Evolutionary conservation across 2,797 vertebrate genomes (phyloP), one percentile per base, ranked within the genome.

Genomic region (Microhierax caerulescens): DNA sequence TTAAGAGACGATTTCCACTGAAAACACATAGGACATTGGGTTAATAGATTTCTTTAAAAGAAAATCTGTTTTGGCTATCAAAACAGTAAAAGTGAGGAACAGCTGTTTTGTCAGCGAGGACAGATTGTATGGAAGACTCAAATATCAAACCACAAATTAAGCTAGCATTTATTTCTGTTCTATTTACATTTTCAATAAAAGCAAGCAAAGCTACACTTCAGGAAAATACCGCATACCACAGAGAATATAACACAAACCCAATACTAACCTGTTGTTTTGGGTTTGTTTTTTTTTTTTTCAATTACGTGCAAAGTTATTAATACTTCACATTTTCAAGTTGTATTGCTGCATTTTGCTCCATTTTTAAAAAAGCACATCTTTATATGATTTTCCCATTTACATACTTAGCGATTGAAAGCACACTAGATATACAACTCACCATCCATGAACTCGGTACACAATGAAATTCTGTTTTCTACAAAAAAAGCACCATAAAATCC

Each of bases 381-480:
- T 70, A 72, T 63, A 76, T 3, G 23, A 87, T 24, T 79, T 25
- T 63, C 72, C 57, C 25, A 36, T 85, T 45, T 67, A 57, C 56
- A 85, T 41, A 59, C 43, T 79, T 8, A 57, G 69, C 75, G 88
- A 77, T 61, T n/a, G 56, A 85, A 92, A 92, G 82, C 88, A 61
- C 68, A 39, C 15, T 24, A 27, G 51, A 74, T 16, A n/a, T 15
- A 63, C 93, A 96, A 99, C 99, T 99, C 97, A 99, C 99, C 99
- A 78, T 99, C 99, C 99, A 99, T 99, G 97, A 99, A 99, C 98
- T 99, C 99, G 81, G 99, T 99, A 97, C 99, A 99, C 98, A 99
- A 98, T 11, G 99, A 99, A 98, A 99, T 99, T 96, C 99, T 98
- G 98, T 99, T 99, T 98, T 99, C 99, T 88, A 99, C 99, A 96